These are phyloP conservation scores for Nemoura dubitans DNA, from an alignment of 2,888 invertebrate genomes.

Conservation along the genomic window DNA sequence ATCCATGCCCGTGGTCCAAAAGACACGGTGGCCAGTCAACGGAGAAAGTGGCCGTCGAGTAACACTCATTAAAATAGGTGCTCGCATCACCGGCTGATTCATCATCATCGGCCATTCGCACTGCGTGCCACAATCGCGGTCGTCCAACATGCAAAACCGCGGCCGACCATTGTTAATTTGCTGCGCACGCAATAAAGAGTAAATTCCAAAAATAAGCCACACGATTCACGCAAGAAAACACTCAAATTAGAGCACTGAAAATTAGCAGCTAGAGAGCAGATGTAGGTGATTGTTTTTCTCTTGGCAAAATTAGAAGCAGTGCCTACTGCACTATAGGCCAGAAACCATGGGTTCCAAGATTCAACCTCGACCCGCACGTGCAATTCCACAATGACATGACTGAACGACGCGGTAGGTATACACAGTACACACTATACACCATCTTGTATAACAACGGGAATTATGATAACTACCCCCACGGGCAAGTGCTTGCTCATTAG, in stretches of 20 bases:
- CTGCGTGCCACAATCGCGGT: no score
- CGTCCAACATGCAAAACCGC: no score
- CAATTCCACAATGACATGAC: no score
- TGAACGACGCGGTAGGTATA: no score
- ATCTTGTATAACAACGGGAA: background rate
- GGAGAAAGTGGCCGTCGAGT: background rate
- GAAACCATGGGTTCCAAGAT: no score
- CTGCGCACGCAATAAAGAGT: no score
- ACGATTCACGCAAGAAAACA: background rate
- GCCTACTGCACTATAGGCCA: background rate
- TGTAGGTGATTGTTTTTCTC: background rate
- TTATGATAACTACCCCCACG: background rate
- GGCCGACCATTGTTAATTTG: no score
- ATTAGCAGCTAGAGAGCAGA: background rate
- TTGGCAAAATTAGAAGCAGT: background rate
- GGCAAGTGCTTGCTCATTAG: background rate
- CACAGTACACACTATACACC: background rate
- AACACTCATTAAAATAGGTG: conserved; percentile 7
- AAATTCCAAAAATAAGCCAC: background rate
- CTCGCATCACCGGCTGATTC: background rate
- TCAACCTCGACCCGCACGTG: no score
- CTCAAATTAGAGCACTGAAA: background rate
- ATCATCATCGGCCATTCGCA: background rate
- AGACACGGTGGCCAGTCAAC: background rate
- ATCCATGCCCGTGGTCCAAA: background rate